Evolutionary conservation across 2,113 vertebrate genomes (phyloP).

Genomic region (Peromyscus polionotus): DNA sequence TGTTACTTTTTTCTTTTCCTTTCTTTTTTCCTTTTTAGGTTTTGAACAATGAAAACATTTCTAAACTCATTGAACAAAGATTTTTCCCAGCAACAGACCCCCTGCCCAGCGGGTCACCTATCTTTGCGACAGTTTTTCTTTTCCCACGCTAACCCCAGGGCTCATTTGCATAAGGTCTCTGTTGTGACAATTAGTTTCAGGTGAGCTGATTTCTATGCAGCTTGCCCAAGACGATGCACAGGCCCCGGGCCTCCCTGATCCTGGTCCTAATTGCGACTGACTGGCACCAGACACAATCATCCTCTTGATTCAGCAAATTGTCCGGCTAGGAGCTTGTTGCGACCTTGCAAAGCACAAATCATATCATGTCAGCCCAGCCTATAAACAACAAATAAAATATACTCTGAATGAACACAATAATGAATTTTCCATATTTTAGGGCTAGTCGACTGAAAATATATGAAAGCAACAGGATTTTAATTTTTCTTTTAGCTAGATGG

Average conservation of each 20-base stretch:
- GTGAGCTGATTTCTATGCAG: constrained; percentile 99
- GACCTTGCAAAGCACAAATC: constrained; percentile 94
- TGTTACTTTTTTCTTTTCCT: constrained; percentile 85
- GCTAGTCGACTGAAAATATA: constrained; percentile 76
- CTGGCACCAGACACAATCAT: constrained; percentile 99
- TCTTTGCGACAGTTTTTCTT: constrained; percentile 95
- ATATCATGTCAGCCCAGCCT: constrained; percentile 93
- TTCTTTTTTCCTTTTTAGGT: constrained; percentile 79
- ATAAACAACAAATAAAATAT: constrained; percentile 89
- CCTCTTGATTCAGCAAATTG: constrained; percentile 97
- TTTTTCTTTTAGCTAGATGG: constrained; percentile 64
- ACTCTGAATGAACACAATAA: constrained; percentile 79
- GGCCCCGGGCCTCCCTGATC: constrained; percentile 93
- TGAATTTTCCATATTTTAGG: constrained; percentile 80
- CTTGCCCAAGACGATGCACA: constrained; percentile 92
- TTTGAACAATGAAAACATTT: constrained; percentile 92
- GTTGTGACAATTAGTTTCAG: constrained; percentile 99
- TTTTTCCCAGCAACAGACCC: constrained; percentile 96
- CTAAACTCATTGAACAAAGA: constrained; percentile 96
- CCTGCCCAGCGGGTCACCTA: constrained; percentile 98
- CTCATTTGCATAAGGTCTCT: constrained; percentile 98
- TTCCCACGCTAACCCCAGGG: constrained; percentile 99
- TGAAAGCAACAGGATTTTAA: constrained; percentile 65
- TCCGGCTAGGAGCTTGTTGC: constrained; percentile 92
- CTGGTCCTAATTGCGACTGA: constrained; percentile 98